A percentile compares a stretch with the other conserved stretches of the same genome.
Evolutionary conservation across 1,140 invertebrate species (phyloP).

Genomic region (Drosophila mojavensis): DNA sequence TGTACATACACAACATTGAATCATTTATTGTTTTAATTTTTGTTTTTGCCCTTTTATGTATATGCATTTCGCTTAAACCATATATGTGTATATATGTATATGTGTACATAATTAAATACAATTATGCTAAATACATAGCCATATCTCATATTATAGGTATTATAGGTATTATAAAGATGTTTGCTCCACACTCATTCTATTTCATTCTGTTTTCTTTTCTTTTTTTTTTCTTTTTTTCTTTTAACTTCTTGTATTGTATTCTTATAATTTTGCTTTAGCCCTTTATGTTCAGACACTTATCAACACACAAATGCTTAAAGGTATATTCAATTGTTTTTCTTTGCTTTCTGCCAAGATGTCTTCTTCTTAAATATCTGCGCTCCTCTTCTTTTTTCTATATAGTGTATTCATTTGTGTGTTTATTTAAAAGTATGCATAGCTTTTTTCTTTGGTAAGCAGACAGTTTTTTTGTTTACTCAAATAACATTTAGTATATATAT

Average conservation of each 20-base stretch:
- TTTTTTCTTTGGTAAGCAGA: slow-evolving; percentile 54
- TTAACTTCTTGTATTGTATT: slow-evolving; percentile 25
- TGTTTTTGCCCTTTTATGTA: slow-evolving; percentile 40
- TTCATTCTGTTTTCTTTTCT: not conserved
- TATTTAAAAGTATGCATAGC: slow-evolving; percentile 71
- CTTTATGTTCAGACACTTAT: slow-evolving; percentile 61
- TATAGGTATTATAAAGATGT: slow-evolving; percentile 49
- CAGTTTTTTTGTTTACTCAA: slow-evolving; percentile 66
- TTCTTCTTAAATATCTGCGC: slow-evolving; percentile 37
- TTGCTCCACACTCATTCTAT: slow-evolving; percentile 2
- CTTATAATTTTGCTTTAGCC: slow-evolving; percentile 35
- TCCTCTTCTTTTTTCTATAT: slow-evolving; percentile 15
- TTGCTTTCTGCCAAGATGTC: slow-evolving; percentile 1
- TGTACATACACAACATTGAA: slow-evolving; percentile 82
- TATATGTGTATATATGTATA: slow-evolving; percentile 74
- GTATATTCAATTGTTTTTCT: slow-evolving; percentile 39
- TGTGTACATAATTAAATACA: slow-evolving; percentile 78
- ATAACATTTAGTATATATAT: slow-evolving; percentile 68
- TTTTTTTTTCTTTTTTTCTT: no score
- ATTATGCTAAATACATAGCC: slow-evolving; percentile 65
- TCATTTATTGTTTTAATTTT: slow-evolving; percentile 62
- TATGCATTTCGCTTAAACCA: slow-evolving; percentile 65
- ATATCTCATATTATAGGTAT: slow-evolving; percentile 50
- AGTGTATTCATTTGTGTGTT: slow-evolving; percentile 40
- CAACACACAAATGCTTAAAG: slow-evolving; percentile 59